Evolutionary conservation across 2,113 vertebrate genomes (phyloP), one percentile per base, ranked within the genome.

Genomic region (Plestiodon gilberti): DNA sequence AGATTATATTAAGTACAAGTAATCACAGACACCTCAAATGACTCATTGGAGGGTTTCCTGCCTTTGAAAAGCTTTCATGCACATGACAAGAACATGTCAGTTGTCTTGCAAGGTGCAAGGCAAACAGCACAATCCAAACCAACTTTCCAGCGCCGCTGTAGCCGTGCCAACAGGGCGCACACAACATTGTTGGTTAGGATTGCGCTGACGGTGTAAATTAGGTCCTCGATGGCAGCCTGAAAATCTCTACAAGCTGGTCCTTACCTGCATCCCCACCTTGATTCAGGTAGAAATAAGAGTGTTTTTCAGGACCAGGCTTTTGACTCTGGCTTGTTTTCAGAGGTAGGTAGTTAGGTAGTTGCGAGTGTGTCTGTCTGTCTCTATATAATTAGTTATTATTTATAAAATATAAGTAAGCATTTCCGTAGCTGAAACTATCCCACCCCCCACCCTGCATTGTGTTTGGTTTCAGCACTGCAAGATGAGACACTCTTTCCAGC

Each of bases 361-460:
- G 3, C 14, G 22, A 2, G 22, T 15, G 35, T 40, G 35, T 6
- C 14, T 22, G 33, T 6, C n/a, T 38, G 30, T 17, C 17, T 78
- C 23, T 30, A 15, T 30, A 81, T 23, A 43, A 61, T 33, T 17
- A 59, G 14, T 59, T 35, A 64, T 71, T 8, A 0, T 43, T 40
- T 88, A 86, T 83, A 81, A 92, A 75, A 61, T 85, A 93, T 87
- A 92, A 93, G 93, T 33, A 85, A 73, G 55, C 62, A 67, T 91
- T 92, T 92, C 83, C 92, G 94, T 64, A 81, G 81, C 77, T 40
- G 4, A 88, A 90, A 87, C 77, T 81, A 88, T 1, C 38, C n/a
- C n/a, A n/a, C n/a, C 59, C 67, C 83, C 91, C 20, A n/a, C 43
- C 28, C 9, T 83, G 87, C n/a, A n/a, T n/a, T n/a, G 85, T 83